Conservation (phyloP, 37 sponge, comb jelly and placozoan species). For the Ephydatia muelleri region DNA sequence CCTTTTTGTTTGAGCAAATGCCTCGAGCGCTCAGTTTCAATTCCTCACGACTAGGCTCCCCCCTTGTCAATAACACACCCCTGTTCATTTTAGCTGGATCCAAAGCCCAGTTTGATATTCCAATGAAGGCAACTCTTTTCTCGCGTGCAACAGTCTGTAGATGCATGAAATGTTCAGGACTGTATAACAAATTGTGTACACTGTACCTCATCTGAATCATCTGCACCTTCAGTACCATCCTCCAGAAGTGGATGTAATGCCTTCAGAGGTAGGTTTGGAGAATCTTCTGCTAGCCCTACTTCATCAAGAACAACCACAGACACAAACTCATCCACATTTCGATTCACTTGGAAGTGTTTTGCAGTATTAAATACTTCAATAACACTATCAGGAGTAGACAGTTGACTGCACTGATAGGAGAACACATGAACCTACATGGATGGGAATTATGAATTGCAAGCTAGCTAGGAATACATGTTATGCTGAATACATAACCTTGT, state of each 20-base stretch:
- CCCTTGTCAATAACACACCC: constrained; percentile 84
- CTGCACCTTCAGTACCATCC: constrained; percentile 86
- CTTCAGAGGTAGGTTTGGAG: too few relatives aligned
- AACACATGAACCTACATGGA: constrained; percentile 63
- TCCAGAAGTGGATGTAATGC: too few relatives aligned
- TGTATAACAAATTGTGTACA: too few relatives aligned
- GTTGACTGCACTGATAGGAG: constrained; percentile 89
- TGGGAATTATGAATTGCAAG: too few relatives aligned
- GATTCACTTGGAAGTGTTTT: constrained; percentile 58
- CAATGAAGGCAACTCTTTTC: constrained; percentile 80
- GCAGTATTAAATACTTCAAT: constrained; percentile 76
- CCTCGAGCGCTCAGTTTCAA: constrained; percentile 71
- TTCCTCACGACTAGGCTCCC: constrained; percentile 62
- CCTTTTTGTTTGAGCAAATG: constrained; percentile 48
- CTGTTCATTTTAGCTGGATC: too few relatives aligned
- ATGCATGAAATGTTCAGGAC: neutral
- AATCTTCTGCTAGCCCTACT: constrained; percentile 93
- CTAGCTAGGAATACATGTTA: neutral
- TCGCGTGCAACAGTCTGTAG: constrained; percentile 24
- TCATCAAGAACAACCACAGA: constrained; percentile 91
- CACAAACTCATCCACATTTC: constrained; percentile 54
- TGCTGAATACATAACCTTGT: too few relatives aligned
- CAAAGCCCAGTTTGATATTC: constrained; percentile 93
- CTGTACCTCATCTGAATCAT: constrained; percentile 43
- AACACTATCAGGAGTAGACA: constrained; percentile 81